Evolutionary conservation across 2,888 invertebrate genomes (phyloP).

Genomic region (Xestia ashworthii): DNA sequence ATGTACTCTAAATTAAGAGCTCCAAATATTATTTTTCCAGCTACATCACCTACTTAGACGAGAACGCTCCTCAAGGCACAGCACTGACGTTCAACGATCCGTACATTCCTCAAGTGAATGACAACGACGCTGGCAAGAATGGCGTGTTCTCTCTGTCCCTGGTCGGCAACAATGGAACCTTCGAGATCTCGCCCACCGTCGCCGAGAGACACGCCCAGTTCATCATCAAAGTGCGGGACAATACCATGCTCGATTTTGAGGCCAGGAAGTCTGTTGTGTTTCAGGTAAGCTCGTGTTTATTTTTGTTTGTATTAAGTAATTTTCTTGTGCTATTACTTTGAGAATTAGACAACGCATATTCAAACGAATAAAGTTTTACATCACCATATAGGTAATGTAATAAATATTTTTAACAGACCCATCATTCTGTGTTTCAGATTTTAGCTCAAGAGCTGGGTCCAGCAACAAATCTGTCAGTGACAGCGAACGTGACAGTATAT

Average conservation of each 20-base stretch:
- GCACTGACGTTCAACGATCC: constrained; percentile 93
- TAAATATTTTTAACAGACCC: neutral
- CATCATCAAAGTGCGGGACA: constrained; percentile 95
- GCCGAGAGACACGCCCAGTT: constrained; percentile 95
- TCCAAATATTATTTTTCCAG: constrained; percentile 82
- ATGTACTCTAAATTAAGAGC: neutral
- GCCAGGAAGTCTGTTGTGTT: constrained; percentile 93
- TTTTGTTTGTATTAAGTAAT: neutral
- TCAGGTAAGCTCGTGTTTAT: constrained; percentile 87
- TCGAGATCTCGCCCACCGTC: constrained; percentile 96
- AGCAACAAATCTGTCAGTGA: constrained; percentile 93
- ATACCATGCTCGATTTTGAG: constrained; percentile 96
- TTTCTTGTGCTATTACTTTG: neutral
- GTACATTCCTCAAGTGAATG: constrained; percentile 93
- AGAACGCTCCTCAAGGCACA: constrained; percentile 96
- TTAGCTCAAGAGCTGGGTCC: constrained; percentile 95
- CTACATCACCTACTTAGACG: constrained; percentile 94
- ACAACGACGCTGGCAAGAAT: constrained; percentile 95
- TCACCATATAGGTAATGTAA: neutral
- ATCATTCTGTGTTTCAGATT: constrained; percentile 89
- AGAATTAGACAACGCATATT: neutral
- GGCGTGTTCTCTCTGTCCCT: constrained; percentile 95
- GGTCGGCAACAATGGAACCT: constrained; percentile 96
- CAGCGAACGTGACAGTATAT: constrained; percentile 94
- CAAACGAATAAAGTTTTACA: neutral